Base-by-base conservation (phyloP, 2,797 vertebrate genomes). In the Eleutherodactylus coqui region DNA sequence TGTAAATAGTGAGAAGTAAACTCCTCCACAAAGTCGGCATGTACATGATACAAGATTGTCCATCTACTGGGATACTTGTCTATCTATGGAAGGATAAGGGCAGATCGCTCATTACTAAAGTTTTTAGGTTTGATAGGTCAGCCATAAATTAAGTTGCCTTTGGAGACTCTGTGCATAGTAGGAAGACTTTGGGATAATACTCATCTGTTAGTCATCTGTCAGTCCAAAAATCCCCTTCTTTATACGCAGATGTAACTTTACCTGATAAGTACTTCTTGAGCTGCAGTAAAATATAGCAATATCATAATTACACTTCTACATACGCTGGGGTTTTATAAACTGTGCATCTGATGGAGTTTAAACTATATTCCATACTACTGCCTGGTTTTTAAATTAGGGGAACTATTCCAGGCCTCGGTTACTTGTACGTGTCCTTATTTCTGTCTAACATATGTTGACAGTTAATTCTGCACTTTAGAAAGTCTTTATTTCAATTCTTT, bases 401-500 rank as follows among this genome's bases (percentile, higher is more conserved):
- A 43, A 70, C 21, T 13, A 13, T 41, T 43, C 69, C 69, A 43
- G 36, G n/a, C 69, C 38, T 13, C 9, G 38, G 24, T 41, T 41
- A 21, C 24, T 72, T 41, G 64, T 21, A 36, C 16, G 3, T 38
- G 36, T 38, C 3, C 67, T 38, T 70, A 13, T 41, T 67, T 70
- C 36, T 70, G 67, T 38, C 34, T 70, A 38, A 70, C 67, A 70
- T 19, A 70, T 70, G 67, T 70, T 70, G 69, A 72, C 69, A 72
- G 21, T 13, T 72, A 38, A 41, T 72, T 72, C 38, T 43, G 19
- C 10, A 43, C 36, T 41, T 72, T 24, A 24, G 21, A 43, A n/a
- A 38, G 69, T 72, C 38, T 43, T 72, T 72, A 43, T 41, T 41
- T 41, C 21, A 72, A 72, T 72, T 38, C 21, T n/a, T 72, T 43